phyloP scores from a whole-genome alignment of 1,140 invertebrate species.

The Augochlora pura region DNA sequence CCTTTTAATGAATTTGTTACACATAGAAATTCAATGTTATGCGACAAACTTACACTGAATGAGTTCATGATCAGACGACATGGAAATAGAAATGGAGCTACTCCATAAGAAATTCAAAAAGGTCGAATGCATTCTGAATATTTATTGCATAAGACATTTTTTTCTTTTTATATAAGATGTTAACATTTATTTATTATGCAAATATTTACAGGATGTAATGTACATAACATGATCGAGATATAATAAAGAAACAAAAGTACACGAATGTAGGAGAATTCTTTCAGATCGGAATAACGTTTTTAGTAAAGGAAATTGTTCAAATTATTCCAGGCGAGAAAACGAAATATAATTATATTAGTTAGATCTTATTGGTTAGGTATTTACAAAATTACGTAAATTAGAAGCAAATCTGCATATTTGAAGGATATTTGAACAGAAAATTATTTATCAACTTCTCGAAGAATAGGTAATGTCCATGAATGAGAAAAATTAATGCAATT shows the following conservation, averaged over 20 bases:
- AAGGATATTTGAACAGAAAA: neutral
- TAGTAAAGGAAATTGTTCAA: neutral
- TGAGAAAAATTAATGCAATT: constrained; percentile 20
- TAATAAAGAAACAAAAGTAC: constrained; percentile 56
- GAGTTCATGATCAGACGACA: neutral
- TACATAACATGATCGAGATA: constrained; percentile 61
- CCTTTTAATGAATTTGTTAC: constrained; percentile 23
- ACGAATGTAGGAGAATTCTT: constrained; percentile 60
- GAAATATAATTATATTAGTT: neutral
- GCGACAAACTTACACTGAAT: constrained; percentile 4
- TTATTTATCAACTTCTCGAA: constrained; percentile 4
- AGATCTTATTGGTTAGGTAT: constrained; percentile 29
- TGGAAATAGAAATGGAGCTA: constrained; percentile 1
- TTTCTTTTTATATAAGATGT: constrained; percentile 55
- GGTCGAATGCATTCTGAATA: constrained; percentile 42
- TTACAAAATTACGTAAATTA: constrained; percentile 13
- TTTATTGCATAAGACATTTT: constrained; percentile 52
- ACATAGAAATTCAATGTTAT: constrained; percentile 14
- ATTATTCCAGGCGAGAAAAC: neutral
- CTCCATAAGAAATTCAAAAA: constrained; percentile 10
- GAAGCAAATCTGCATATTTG: neutral
- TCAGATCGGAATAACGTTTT: constrained; percentile 29
- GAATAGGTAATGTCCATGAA: neutral
- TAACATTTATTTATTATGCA: constrained; percentile 56
- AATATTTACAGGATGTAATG: constrained; percentile 64